Evolutionary conservation across 2,797 vertebrate genomes (phyloP).

Genomic region (Benthosema pterotum): DNA sequence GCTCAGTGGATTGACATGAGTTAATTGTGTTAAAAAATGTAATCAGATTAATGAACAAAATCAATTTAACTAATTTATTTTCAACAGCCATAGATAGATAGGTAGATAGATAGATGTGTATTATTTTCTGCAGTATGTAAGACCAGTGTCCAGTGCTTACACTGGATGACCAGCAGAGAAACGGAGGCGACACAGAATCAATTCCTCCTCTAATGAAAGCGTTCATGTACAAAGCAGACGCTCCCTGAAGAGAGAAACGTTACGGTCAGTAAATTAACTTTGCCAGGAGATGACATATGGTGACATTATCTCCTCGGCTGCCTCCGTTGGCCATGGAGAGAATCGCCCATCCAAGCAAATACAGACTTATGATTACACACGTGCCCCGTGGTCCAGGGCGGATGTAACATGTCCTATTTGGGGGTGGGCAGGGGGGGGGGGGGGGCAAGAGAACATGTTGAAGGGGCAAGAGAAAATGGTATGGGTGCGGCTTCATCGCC

Average conservation of each 20-base stretch:
- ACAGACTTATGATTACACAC: neutral
- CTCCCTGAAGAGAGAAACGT: slow-evolving; percentile 50
- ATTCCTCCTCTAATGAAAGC: slow-evolving; percentile 65
- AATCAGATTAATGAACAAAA: too few species aligned
- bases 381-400: too few species aligned
- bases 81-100: too few species aligned
- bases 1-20: too few species aligned
- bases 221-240: slow-evolving; percentile 56
- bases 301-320: slow-evolving; percentile 35
- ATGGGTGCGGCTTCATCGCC: too few species aligned
- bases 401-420: too few species aligned
- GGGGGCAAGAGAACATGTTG: too few species aligned
- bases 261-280: slow-evolving; percentile 46
- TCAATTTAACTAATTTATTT: too few species aligned
- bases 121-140: slow-evolving; percentile 9
- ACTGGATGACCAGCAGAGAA: slow-evolving; percentile 45
- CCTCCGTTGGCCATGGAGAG: slow-evolving; percentile 21
- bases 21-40: too few species aligned
- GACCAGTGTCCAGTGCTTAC: slow-evolving; percentile 26
- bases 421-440: too few species aligned
- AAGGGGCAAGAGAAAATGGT: too few species aligned
- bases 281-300: slow-evolving; percentile 33
- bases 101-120: too few species aligned
- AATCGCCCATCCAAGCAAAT: slow-evolving; percentile 4
- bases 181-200: slow-evolving; percentile 51